A percentile compares a stretch with the other conserved stretches of the same genome.
Conservation (phyloP, 2,113 vertebrate genomes). For the Rhagologus leucostigma region DNA sequence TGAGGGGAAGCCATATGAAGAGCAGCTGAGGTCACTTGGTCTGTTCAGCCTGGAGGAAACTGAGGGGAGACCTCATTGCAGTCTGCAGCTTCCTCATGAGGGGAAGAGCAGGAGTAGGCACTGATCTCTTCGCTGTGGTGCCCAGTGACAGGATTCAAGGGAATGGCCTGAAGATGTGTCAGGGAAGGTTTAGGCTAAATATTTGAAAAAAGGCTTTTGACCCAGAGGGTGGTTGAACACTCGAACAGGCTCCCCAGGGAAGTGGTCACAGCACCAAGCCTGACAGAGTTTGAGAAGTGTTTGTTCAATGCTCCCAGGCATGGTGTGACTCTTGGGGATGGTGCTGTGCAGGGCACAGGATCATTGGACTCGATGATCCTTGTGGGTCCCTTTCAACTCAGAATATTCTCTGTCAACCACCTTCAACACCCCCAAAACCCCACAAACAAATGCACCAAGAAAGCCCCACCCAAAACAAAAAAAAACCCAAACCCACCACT, state of each 20-base stretch:
- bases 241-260: background rate
- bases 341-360: background rate
- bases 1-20: fast-evolving
- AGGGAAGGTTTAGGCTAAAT: background rate
- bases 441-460: background rate
- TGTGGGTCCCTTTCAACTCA: background rate
- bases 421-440: background rate
- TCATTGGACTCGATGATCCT: background rate
- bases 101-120: background rate
- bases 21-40: background rate
- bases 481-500: fast-evolving
- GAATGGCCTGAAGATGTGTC: background rate
- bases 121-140: background rate
- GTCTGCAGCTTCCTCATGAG: fast-evolving
- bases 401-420: background rate
- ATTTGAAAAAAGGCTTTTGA: background rate
- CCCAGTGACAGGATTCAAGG: background rate
- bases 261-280: background rate
- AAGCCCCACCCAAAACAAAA: background rate
- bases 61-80: background rate
- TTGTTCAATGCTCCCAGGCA: background rate
- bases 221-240: background rate
- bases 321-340: too few species aligned
- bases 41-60: background rate
- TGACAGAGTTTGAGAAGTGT: fast-evolving